Base-by-base conservation (phyloP, 2,888 invertebrate species). In the Drosophila percnosoma region DNA sequence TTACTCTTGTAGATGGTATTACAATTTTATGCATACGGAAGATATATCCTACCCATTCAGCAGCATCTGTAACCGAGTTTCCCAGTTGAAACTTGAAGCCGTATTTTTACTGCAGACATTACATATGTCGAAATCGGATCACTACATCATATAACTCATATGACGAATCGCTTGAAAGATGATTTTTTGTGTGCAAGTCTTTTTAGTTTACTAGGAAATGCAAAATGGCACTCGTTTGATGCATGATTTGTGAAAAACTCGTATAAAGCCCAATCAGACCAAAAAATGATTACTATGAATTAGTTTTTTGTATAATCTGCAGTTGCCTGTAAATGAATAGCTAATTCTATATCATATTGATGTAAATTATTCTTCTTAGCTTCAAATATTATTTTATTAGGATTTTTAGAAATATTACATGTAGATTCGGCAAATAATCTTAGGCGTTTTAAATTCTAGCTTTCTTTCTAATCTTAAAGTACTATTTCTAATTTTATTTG, bases 141-240 rank as follows among this genome's bases (percentile, higher is more conserved):
- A 18, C 8, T 18, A 18, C 38, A 18, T 7, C 15, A 40, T 10
- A n/a, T n/a, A n/a, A n/a, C 10, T 40, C 6, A 36, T 15, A 15
- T 36, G 6, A 34, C 1, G 34, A 34, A 34, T 34, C 34, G 15
- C 13, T 15, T 4, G 34, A 34, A 0, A 4, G 34, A 34, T 38
- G 8, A 1, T 18, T 18, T 18, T 18, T 38, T 18, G 4, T 38
- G 2, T 18, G 18, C 38, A 18, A 18, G 7, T n/a, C 2, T 10
- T 40, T 40, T 40, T n/a, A 4, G 45, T 2, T 45, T 21, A 45
- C 7, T 15, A 45, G 15, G 1, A 45, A 40, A 40, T 10, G 8
- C 8, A n/a, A 40, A n/a, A 40, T n/a, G 0, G 2, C 10, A 4
- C 0, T 10, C 8, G 4, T 4, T 4, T 4, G 4, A 0, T 40